Percentiles rank a stretch among this genome's conserved stretches.
Evolutionary conservation across 2,888 invertebrate genomes (phyloP).

Genomic region (Leptogaster cylindrica): DNA sequence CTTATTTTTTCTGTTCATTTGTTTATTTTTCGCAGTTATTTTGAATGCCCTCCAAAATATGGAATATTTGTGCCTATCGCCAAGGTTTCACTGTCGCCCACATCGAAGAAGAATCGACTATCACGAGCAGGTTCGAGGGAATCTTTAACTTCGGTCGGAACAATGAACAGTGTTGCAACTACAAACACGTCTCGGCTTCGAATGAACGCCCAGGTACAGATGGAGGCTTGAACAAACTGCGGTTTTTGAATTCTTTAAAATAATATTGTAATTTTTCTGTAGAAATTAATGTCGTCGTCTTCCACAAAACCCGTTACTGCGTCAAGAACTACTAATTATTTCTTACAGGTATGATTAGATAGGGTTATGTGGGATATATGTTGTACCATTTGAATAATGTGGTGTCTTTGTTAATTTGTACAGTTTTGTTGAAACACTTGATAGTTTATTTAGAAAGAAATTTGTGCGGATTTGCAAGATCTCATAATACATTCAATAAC

Average conservation of each 20-base stretch:
- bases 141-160: constrained; percentile 75
- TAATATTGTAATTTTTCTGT: background rate
- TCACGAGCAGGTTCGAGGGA: constrained; percentile 83
- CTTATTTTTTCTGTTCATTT: background rate
- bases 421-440: too few species aligned
- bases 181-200: constrained; percentile 62
- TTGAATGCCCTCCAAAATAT: constrained; percentile 87
- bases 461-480: too few species aligned
- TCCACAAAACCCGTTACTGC: constrained; percentile 44
- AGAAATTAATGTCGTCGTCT: constrained; percentile 5
- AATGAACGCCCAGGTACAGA: constrained; percentile 55
- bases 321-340: constrained; percentile 49
- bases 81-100: constrained; percentile 87
- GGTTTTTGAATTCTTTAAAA: background rate
- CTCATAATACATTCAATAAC: too few species aligned
- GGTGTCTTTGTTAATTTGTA: too few species aligned
- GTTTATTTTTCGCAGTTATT: constrained; percentile 74
- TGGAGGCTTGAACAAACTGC: background rate
- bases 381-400: too few species aligned
- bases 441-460: too few species aligned
- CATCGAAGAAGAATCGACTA: constrained; percentile 70
- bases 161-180: constrained; percentile 67
- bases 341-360: constrained; percentile 49
- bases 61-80: constrained; percentile 92
- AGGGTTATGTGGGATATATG: too few species aligned